Percentiles rank a stretch among this genome's conserved stretches.
Conservation (phyloP, 2,113 vertebrate genomes). For the Periophthalmus modestus region DNA sequence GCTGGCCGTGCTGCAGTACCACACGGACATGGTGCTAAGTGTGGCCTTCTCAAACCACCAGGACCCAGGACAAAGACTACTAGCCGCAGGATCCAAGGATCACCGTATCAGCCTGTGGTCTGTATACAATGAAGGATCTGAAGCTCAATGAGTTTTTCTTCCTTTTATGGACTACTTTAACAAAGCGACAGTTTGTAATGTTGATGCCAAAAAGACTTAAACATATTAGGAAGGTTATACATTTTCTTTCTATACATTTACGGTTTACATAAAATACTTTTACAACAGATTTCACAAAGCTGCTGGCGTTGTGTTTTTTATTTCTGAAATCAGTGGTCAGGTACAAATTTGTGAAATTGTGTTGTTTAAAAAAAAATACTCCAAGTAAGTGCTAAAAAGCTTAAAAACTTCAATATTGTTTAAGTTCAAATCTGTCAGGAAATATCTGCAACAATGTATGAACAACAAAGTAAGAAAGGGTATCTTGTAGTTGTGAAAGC, state of each 20-base stretch:
- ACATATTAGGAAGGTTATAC: background rate
- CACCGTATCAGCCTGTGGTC: slow-evolving; percentile 94
- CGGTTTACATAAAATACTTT: no score
- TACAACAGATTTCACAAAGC: no score
- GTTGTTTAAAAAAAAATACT: background rate
- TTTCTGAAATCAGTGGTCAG: no score
- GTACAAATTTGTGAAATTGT: no score
- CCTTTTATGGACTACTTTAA: background rate
- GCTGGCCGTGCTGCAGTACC: slow-evolving; percentile 88
- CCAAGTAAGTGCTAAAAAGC: background rate
- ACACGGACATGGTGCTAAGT: slow-evolving; percentile 81
- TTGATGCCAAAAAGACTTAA: background rate
- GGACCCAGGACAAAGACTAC: slow-evolving; percentile 71
- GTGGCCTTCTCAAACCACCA: slow-evolving; percentile 85
- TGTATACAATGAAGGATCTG: slow-evolving; percentile 75
- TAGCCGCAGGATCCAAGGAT: slow-evolving; percentile 92
- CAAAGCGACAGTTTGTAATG: background rate
- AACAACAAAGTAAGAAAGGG: no score
- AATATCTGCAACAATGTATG: background rate
- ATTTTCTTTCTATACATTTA: no score
- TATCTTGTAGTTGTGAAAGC: no score
- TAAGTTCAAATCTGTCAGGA: no score
- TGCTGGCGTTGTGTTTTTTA: no score
- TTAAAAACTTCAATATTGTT: no score
- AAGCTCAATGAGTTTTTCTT: slow-evolving; percentile 37